A percentile compares a stretch with the other conserved stretches of the same genome.
Evolutionary conservation across 2,797 vertebrate species (phyloP).

Genomic region (Sebastes baramenuke): DNA sequence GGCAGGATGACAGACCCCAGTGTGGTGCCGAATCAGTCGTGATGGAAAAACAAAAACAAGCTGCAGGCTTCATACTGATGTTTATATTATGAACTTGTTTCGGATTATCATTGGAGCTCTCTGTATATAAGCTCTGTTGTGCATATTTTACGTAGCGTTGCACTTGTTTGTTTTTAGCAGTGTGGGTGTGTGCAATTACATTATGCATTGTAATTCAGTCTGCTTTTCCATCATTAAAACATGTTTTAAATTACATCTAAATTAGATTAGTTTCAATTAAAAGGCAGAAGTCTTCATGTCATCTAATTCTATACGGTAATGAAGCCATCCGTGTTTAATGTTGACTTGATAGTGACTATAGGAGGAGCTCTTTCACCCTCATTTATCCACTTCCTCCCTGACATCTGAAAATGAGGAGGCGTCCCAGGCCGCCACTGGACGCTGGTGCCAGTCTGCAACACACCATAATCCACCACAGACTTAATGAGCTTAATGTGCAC

Average conservation of each 20-base stretch:
- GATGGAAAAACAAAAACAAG: constrained; percentile 57
- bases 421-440: constrained; percentile 50
- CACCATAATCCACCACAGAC: constrained; percentile 73
- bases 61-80: constrained; percentile 29
- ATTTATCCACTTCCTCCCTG: constrained; percentile 45
- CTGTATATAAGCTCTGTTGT: background rate
- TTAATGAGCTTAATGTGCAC: constrained; percentile 83
- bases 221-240: background rate
- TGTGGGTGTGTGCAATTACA: background rate
- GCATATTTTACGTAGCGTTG: background rate
- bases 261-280: background rate
- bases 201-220: background rate
- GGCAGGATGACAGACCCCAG: constrained; percentile 63
- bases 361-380: constrained; percentile 15
- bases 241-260: background rate
- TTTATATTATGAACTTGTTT: constrained; percentile 42
- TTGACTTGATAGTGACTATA: background rate
- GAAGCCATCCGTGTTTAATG: constrained; percentile 6
- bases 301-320: background rate
- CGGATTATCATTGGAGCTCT: constrained; percentile 6
- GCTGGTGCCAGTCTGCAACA: constrained; percentile 57
- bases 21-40: constrained; percentile 23
- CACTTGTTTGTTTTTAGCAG: background rate
- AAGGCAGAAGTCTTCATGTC: background rate
- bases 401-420: constrained; percentile 54